A percentile compares a stretch with the other conserved stretches of the same genome.
Conservation (phyloP, 2,888 invertebrate species). For the Mesorhabditis sp. region DNA sequence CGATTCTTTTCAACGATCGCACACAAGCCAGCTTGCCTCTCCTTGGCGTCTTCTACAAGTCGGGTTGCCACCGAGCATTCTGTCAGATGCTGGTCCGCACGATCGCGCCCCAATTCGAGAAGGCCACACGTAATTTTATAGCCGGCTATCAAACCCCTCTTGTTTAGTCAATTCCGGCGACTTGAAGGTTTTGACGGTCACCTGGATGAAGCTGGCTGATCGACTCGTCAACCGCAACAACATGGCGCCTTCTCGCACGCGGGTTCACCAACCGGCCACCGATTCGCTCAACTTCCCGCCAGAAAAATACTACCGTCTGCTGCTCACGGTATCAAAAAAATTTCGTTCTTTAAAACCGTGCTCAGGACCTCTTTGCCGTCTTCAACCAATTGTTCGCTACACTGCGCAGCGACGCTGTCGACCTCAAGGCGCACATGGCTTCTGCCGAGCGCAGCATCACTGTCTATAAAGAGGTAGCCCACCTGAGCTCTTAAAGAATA, state of each 20-base stretch:
- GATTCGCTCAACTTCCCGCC: constrained; percentile 14
- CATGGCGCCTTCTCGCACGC: background rate
- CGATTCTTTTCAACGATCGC: constrained; percentile 33
- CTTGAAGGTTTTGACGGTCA: constrained; percentile 20
- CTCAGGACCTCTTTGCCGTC: constrained; percentile 23
- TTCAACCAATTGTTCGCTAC: constrained; percentile 16
- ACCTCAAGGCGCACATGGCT: constrained; percentile 20
- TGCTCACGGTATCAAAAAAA: constrained; percentile 15
- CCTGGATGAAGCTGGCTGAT: constrained; percentile 32
- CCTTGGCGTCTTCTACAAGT: constrained; percentile 35
- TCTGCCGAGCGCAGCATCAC: constrained; percentile 28
- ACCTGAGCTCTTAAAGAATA: background rate
- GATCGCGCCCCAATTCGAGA: background rate
- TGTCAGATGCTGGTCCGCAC: constrained; percentile 23
- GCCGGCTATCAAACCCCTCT: background rate
- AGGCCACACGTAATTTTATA: background rate
- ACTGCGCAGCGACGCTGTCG: constrained; percentile 18
- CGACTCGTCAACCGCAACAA: constrained; percentile 19
- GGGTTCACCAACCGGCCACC: constrained; percentile 5
- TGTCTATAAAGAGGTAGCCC: constrained; percentile 32
- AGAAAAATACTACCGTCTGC: constrained; percentile 20
- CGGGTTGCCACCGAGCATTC: constrained; percentile 47
- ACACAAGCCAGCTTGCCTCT: constrained; percentile 15
- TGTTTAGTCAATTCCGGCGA: constrained; percentile 11
- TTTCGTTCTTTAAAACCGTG: background rate